Evolutionary conservation across 2,888 invertebrate genomes (phyloP).

Genomic region (Cosmia pyralina): DNA sequence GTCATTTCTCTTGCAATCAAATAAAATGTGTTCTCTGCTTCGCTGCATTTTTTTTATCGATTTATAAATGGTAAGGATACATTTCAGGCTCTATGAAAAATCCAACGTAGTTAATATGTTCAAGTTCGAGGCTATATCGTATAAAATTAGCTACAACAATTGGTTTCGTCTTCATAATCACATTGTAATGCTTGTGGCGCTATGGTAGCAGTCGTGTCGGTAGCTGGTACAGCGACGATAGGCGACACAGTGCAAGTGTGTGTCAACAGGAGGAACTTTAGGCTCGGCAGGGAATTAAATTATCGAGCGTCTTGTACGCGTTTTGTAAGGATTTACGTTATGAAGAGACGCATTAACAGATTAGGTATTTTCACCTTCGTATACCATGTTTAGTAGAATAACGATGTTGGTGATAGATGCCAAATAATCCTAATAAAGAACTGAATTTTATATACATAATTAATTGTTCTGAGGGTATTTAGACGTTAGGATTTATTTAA

Average conservation of each 20-base stretch:
- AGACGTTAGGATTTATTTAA: conserved; percentile 86
- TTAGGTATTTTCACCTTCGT: conserved; percentile 88
- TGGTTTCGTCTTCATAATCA: conserved; percentile 70
- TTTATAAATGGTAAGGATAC: conserved; percentile 65
- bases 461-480: conserved; percentile 90
- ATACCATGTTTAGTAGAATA: conserved; percentile 88
- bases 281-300: conserved; percentile 87
- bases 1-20: conserved; percentile 70
- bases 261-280: conserved; percentile 85
- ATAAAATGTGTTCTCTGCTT: conserved; percentile 72
- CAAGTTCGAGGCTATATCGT: conserved; percentile 71
- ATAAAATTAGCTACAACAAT: conserved; percentile 67
- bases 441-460: conserved; percentile 90
- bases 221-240: conserved; percentile 54
- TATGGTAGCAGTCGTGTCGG: conserved; percentile 66
- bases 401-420: conserved; percentile 89
- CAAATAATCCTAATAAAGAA: conserved; percentile 90
- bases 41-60: conserved; percentile 64
- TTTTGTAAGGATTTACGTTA: conserved; percentile 81
- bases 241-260: conserved; percentile 74
- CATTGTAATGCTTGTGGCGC: conserved; percentile 74
- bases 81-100: conserved; percentile 58
- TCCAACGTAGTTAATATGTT: conserved; percentile 65
- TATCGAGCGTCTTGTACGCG: conserved; percentile 73
- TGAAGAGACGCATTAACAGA: conserved; percentile 83